Evolutionary conservation across 1,140 invertebrate species (phyloP), one percentile per base, ranked within the genome.

Genomic region (Orchesella cincta): DNA sequence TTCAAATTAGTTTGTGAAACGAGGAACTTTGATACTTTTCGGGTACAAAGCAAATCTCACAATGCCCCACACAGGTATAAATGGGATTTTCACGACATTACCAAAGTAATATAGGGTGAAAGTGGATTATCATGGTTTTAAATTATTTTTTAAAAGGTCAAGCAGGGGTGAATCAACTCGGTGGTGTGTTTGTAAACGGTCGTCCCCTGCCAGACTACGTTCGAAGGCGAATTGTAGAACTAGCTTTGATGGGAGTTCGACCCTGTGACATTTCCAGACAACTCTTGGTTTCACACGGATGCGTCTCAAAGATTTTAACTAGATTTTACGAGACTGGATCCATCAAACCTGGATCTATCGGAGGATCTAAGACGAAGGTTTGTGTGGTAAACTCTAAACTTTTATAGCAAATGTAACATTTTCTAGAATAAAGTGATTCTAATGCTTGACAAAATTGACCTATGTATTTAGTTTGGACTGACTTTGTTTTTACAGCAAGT

Each of bases 241-340:
- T 98, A 83, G 95, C 96, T 23, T 87, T 97, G 75, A 89, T 96
- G 84, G 93, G 93, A 5, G 95, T 98, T 0, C 88, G 96, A 74
- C 96, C 96, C 14, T 98, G 96, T 85, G 96, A 98, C 86, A 98
- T 98, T 85, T 97, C 94, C 2, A 87, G 96, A 62, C 95, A 97
- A 84, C 88, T 98, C 33, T 88, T 97, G 16, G 97, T 99, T 8
- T 98, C 95, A 0, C 96, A 98, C 84, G 97, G 97, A 46, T 94
- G 93, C 84, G 94, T 97, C n/a, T 97, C 94, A 16, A 98, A 98
- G 88, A 98, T 98, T 79, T 88, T 99, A 16, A 98, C 96, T 1
- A 89, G 97, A 77, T 99, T 97, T 87, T 98, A 97, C 84, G 94
- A 97, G 86, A 97, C 95, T 8, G 95, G 94, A 0, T 95, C 93